A percentile compares a stretch with the other conserved stretches of the same genome.
These are phyloP conservation scores for Drosophila kanekoi DNA, from an alignment of 2,888 invertebrate species.

Conservation along the genomic window DNA sequence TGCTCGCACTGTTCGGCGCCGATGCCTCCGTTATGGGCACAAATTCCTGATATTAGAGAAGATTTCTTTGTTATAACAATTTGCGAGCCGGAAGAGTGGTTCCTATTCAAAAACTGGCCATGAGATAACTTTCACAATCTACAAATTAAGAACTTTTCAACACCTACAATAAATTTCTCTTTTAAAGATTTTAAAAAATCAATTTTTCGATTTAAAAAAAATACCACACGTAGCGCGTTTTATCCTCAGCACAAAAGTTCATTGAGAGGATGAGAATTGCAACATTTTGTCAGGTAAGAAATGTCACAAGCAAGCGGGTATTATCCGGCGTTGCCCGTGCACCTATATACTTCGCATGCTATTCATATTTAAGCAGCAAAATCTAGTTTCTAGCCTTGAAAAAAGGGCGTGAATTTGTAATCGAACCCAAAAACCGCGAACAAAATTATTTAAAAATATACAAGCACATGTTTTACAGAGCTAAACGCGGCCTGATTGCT, in stretches of 20 bases:
- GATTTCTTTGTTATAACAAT: background rate
- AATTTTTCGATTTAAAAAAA: background rate
- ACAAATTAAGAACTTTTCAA: background rate
- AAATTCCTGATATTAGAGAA: slow-evolving; percentile 68
- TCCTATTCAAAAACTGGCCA: slow-evolving; percentile 1
- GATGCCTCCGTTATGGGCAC: slow-evolving; percentile 73
- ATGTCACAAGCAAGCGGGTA: too few species aligned
- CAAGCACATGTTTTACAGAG: background rate
- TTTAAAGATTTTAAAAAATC: too few species aligned
- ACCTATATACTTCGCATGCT: too few species aligned
- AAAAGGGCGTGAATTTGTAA: background rate
- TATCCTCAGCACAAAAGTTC: background rate
- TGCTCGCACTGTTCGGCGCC: slow-evolving; percentile 73
- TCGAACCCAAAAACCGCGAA: background rate
- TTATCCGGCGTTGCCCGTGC: too few species aligned
- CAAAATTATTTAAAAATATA: background rate
- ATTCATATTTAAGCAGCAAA: too few species aligned
- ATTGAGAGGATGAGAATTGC: slow-evolving; percentile 1
- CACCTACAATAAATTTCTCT: background rate
- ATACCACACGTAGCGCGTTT: background rate
- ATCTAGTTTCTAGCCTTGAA: background rate
- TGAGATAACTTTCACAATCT: slow-evolving; percentile 10
- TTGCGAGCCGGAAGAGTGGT: background rate
- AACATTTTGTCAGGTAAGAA: slow-evolving; percentile 8
- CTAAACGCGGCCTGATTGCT: background rate